Base-by-base conservation (phyloP, 2,797 vertebrate species). In the Fundulus diaphanus region DNA sequence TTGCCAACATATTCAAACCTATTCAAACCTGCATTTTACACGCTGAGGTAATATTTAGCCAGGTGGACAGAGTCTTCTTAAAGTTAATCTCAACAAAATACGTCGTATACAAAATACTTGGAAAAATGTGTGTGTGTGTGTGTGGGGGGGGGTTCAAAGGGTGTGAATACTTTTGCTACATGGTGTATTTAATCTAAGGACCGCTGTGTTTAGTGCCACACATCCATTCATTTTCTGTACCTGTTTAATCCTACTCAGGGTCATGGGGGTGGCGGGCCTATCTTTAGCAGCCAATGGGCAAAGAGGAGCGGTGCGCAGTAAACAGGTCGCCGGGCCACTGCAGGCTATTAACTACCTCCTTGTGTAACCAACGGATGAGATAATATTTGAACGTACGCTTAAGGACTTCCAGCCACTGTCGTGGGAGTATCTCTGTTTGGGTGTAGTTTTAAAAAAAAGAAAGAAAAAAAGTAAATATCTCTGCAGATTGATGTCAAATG, bases 241-340 rank as follows among this genome's bases (percentile, higher is more conserved):
- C 37, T 16, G 37, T 66, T 66, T 66, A 66, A 66, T 66, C 63
- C 37, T 44, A n/a, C 16, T 66, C 40, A 27, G 63, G 63, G 37
- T 44, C 24, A 66, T 3, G 12, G 63, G 13, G 37, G 37, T n/a
- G 37, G 37, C 8, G n/a, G n/a, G 44, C 63, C 63, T 66, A 66
- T 66, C 63, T 66, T 66, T 66, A 66, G 63, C 63, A 42, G 63
- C 63, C 63, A 42, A 66, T 66, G 44, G 37, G 24, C 24, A 66
- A 46, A 16, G 24, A 44, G 12, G 63, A 44, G 37, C 42, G 61
- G 35, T 40, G 37, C 22, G 42, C 35, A 37, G 61, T 42, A 40
- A 65, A 42, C 35, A 65, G 61, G 61, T 24, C 24, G 40, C 63
- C 13, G 1, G 63, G n/a, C 37, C 63, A 44, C 44, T 42, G 24